phyloP scores from a whole-genome alignment of 1,140 invertebrate genomes.

The Limonius californicus region DNA sequence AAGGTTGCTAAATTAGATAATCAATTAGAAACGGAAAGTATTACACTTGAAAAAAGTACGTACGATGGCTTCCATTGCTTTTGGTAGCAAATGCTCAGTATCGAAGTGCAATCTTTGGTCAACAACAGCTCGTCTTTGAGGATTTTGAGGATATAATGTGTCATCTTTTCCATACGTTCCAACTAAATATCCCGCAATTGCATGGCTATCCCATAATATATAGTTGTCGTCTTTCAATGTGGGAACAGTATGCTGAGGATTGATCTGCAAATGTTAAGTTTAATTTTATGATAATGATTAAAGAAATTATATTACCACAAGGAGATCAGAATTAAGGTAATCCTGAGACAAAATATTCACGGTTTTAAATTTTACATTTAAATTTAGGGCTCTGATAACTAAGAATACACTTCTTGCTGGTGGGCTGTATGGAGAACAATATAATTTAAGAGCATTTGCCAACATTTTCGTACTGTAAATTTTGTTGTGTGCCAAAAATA shows the following conservation, averaged over 20 bases:
- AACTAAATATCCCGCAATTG: conserved; percentile 56
- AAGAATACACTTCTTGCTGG: conserved; percentile 1
- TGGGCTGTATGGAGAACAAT: conserved; percentile 12
- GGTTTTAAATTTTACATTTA: conserved; percentile 8
- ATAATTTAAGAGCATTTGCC: neutral
- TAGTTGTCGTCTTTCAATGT: conserved; percentile 64
- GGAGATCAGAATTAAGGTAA: neutral
- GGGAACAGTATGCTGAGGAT: conserved; percentile 65
- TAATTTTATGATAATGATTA: neutral
- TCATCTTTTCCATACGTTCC: conserved; percentile 56
- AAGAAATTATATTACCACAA: conserved; percentile 9
- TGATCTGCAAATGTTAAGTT: neutral
- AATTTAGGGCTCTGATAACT: neutral
- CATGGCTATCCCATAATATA: conserved; percentile 57
- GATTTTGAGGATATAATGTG: conserved; percentile 59
- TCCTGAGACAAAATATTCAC: conserved; percentile 6
- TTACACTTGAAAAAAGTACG: neutral
- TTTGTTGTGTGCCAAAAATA: too few species aligned
- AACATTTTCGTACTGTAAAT: too few species aligned
- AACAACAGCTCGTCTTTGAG: conserved; percentile 52
- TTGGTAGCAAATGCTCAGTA: conserved; percentile 31
- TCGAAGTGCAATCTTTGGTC: conserved; percentile 55
- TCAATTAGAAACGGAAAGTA: too few species aligned
- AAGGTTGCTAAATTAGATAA: neutral
- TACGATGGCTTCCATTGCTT: conserved; percentile 5